Percentiles rank a stretch among this genome's conserved stretches.
Conservation (phyloP, 2,113 vertebrate genomes). For the Pogona vitticeps region DNA sequence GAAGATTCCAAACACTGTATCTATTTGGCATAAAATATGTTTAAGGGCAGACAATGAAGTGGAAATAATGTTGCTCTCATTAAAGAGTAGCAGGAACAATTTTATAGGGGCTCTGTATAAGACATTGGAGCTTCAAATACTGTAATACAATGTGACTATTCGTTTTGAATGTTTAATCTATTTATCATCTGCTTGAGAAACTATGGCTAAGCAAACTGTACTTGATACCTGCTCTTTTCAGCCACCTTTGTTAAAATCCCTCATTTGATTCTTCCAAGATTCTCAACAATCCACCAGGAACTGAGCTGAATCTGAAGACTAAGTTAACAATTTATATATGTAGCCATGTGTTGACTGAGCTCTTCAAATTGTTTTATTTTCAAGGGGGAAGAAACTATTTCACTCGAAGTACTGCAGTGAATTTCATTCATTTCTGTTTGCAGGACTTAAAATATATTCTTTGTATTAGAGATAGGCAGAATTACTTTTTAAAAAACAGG, state of each 20-base stretch:
- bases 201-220: background rate
- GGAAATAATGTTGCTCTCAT: background rate
- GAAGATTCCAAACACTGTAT: background rate
- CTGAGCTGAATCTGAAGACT: background rate
- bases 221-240: constrained; percentile 23
- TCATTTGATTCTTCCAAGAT: constrained; percentile 29
- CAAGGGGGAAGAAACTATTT: background rate
- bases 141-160: background rate
- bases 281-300: constrained; percentile 6
- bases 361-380: background rate
- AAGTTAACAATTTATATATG: background rate
- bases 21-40: background rate
- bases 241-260: background rate
- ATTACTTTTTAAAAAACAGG: too few relatives aligned
- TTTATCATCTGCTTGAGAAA: background rate
- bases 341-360: background rate
- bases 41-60: background rate
- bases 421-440: background rate
- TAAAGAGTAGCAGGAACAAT: background rate
- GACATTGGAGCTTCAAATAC: too few relatives aligned
- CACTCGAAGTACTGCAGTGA: background rate
- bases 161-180: background rate
- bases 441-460: background rate
- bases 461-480: too few relatives aligned
- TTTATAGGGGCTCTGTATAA: background rate